Conservation (phyloP, 2,113 vertebrate species). For the Ardeotis arabs region DNA sequence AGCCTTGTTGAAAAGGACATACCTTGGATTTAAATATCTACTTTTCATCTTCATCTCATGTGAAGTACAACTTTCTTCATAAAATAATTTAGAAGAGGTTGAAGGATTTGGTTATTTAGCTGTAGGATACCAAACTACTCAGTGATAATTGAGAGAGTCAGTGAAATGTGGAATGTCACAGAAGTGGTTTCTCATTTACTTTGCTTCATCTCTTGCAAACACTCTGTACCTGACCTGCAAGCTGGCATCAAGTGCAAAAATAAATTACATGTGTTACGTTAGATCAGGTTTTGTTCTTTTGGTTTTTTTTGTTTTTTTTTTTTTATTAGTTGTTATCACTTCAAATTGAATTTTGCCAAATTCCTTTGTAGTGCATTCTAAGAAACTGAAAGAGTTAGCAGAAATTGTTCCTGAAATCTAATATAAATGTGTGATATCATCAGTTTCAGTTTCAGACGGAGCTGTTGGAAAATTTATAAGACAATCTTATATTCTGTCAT, state of each 20-base stretch:
- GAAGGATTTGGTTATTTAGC: not conserved
- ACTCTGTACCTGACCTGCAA: not conserved
- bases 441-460: not conserved
- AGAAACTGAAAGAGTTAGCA: not conserved
- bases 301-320: not conserved
- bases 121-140: not conserved
- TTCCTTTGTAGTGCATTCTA: not conserved
- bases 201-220: not conserved
- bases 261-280: not conserved
- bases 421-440: not conserved
- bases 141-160: not conserved
- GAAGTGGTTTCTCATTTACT: not conserved
- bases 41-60: not conserved
- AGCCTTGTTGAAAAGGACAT: not conserved
- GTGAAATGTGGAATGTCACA: not conserved
- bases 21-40: not conserved
- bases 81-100: not conserved
- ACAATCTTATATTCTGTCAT: not conserved
- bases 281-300: not conserved
- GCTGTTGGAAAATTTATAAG: not conserved
- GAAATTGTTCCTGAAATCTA: not conserved
- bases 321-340: not conserved
- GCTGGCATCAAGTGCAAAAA: not conserved
- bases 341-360: not conserved
- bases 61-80: not conserved